These are phyloP conservation scores for Semicossyphus pulcher DNA, from an alignment of 2,113 vertebrate species.

Conservation along the genomic window DNA sequence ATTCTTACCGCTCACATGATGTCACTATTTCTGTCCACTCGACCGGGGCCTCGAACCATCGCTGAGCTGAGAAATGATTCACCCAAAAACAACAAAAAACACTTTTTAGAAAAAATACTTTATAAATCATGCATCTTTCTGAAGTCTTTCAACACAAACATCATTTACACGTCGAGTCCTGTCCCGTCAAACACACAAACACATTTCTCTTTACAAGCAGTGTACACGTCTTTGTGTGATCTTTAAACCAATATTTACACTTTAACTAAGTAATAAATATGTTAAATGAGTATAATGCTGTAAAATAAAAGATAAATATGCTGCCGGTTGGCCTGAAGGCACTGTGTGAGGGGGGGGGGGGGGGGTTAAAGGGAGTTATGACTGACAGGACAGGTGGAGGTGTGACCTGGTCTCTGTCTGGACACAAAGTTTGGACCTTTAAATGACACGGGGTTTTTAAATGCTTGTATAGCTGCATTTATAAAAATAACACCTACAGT, in stretches of 20 bases:
- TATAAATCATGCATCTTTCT: constrained; percentile 81
- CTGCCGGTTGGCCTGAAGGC: constrained; percentile 56
- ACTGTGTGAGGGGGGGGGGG: constrained; percentile 7
- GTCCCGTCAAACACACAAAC: constrained; percentile 17
- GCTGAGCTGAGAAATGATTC: constrained; percentile 9
- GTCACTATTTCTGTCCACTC: constrained; percentile 42
- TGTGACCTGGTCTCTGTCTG: constrained; percentile 1
- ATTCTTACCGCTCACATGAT: constrained; percentile 67
- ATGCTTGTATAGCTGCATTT: constrained; percentile 17
- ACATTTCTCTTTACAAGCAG: constrained; percentile 35
- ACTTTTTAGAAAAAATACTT: constrained; percentile 79
- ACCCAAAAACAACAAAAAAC: constrained; percentile 1
- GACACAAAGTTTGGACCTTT: constrained; percentile 57
- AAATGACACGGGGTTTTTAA: constrained; percentile 13
- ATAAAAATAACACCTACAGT: constrained; percentile 15
- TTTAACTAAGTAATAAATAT: constrained; percentile 82
- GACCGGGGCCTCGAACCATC: neutral
- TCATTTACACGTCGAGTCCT: constrained; percentile 37
- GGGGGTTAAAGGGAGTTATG: neutral
- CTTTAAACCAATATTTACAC: constrained; percentile 77
- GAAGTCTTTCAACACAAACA: constrained; percentile 54
- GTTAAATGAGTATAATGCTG: constrained; percentile 59
- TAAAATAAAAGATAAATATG: constrained; percentile 72
- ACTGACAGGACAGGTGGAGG: constrained; percentile 23
- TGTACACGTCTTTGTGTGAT: constrained; percentile 37